A percentile compares a stretch with the other conserved stretches of the same genome.
phyloP scores from a whole-genome alignment of 2,113 vertebrate genomes.

The Potamarius usumacintae region DNA sequence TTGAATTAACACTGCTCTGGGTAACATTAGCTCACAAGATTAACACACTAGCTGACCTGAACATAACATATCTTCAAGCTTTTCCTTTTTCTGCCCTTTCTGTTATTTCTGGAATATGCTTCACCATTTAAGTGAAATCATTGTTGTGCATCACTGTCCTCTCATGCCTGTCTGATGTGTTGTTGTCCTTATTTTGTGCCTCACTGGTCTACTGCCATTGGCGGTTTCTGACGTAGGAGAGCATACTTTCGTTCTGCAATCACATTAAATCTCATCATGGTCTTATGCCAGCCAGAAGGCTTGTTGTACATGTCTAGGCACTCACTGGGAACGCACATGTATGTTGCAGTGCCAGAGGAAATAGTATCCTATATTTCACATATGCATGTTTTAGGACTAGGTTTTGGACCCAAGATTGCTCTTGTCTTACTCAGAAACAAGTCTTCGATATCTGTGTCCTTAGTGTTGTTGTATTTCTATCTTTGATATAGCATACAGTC shows the following conservation, averaged over 20 bases:
- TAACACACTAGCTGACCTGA: slow-evolving; percentile 4
- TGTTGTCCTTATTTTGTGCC: slow-evolving; percentile 43
- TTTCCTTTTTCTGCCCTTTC: background rate
- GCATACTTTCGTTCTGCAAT: slow-evolving; percentile 35
- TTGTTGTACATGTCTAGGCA: slow-evolving; percentile 28
- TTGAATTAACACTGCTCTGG: background rate
- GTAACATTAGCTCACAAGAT: background rate
- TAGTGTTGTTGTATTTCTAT: background rate
- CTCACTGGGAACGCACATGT: slow-evolving; percentile 25
- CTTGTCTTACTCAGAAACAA: background rate
- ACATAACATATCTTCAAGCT: background rate
- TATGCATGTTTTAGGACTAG: background rate
- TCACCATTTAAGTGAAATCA: slow-evolving; percentile 15
- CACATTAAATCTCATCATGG: slow-evolving; percentile 46
- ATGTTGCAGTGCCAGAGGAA: slow-evolving; percentile 15
- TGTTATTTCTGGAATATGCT: slow-evolving; percentile 23
- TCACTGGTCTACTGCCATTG: slow-evolving; percentile 25
- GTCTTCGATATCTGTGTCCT: background rate
- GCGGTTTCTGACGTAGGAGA: slow-evolving; percentile 13
- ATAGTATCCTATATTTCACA: slow-evolving; percentile 3
- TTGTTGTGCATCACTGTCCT: slow-evolving; percentile 5
- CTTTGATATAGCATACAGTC: background rate
- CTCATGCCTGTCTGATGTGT: slow-evolving; percentile 22
- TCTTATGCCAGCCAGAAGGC: slow-evolving; percentile 23
- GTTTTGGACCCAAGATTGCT: background rate